Conservation (phyloP, 2,888 invertebrate genomes). For the Malthinus flaveolus region DNA sequence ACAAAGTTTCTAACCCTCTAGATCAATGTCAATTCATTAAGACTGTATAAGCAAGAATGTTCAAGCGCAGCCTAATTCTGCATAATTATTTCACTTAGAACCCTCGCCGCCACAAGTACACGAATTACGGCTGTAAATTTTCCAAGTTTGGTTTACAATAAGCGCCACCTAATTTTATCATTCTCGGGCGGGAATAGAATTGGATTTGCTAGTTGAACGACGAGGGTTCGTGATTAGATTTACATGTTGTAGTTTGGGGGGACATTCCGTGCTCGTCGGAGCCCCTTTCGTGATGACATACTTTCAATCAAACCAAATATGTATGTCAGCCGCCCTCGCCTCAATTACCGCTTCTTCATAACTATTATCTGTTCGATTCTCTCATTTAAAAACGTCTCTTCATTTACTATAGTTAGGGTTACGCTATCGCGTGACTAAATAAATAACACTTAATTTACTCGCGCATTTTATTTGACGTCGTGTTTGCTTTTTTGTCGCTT, state of each 20-base stretch:
- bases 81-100: conserved; percentile 54
- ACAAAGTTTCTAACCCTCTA: conserved; percentile 46
- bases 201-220: conserved; percentile 57
- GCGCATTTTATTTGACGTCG: not conserved
- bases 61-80: conserved; percentile 52
- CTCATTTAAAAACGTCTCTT: conserved; percentile 2
- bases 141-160: conserved; percentile 60
- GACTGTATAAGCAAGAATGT: conserved; percentile 49
- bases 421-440: conserved; percentile 6
- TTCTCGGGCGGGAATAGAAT: conserved; percentile 54
- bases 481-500: conserved; percentile 1
- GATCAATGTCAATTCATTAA: conserved; percentile 56
- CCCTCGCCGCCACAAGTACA: conserved; percentile 51
- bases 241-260: conserved; percentile 52
- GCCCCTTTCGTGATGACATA: conserved; percentile 49
- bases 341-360: conserved; percentile 22
- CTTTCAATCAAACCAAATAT: conserved; percentile 50
- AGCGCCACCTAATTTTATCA: conserved; percentile 58
- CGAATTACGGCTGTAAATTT: conserved; percentile 56
- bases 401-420: not conserved
- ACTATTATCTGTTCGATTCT: conserved; percentile 10
- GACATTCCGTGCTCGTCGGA: conserved; percentile 35
- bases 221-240: conserved; percentile 56
- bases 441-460: not conserved
- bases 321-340: conserved; percentile 39